Percentiles rank a stretch among this genome's conserved stretches.
These are phyloP conservation scores for Zophobas morio DNA, from an alignment of 1,140 invertebrate genomes.

Conservation along the genomic window DNA sequence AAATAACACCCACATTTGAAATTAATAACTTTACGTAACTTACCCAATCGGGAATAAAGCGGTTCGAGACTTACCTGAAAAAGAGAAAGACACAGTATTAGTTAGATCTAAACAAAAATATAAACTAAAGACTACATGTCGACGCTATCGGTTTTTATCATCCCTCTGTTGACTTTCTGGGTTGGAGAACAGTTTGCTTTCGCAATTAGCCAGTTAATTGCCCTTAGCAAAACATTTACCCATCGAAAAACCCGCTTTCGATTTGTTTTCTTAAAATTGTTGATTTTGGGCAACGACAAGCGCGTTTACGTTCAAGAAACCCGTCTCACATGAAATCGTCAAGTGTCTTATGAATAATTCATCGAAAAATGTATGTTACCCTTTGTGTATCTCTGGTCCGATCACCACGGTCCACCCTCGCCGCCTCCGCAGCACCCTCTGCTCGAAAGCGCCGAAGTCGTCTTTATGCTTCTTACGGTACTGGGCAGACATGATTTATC, in stretches of 20 bases:
- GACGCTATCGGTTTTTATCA: not conserved
- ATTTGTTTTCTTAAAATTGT: constrained; percentile 25
- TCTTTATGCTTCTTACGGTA: constrained; percentile 65
- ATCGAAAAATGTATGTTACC: constrained; percentile 25
- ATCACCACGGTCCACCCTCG: constrained; percentile 77
- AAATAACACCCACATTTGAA: constrained; percentile 36
- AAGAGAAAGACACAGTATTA: constrained; percentile 12
- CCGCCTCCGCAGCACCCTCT: constrained; percentile 70
- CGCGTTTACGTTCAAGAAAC: constrained; percentile 2
- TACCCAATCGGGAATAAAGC: not conserved
- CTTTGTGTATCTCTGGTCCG: constrained; percentile 70
- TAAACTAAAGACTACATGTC: not conserved
- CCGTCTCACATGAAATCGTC: constrained; percentile 6
- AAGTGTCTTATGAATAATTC: constrained; percentile 22
- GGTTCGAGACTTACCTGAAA: constrained; percentile 33
- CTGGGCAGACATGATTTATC: constrained; percentile 47
- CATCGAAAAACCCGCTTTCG: constrained; percentile 8
- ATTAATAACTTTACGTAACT: constrained; percentile 42
- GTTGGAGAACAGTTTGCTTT: not conserved
- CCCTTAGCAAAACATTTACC: constrained; percentile 15
- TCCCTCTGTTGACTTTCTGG: constrained; percentile 3
- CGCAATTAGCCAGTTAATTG: constrained; percentile 19
- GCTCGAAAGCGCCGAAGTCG: constrained; percentile 68
- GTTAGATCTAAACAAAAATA: not conserved
- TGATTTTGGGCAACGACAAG: constrained; percentile 15